Conservation (phyloP, 2,797 vertebrate genomes). For the Emydoidea blandingii region DNA sequence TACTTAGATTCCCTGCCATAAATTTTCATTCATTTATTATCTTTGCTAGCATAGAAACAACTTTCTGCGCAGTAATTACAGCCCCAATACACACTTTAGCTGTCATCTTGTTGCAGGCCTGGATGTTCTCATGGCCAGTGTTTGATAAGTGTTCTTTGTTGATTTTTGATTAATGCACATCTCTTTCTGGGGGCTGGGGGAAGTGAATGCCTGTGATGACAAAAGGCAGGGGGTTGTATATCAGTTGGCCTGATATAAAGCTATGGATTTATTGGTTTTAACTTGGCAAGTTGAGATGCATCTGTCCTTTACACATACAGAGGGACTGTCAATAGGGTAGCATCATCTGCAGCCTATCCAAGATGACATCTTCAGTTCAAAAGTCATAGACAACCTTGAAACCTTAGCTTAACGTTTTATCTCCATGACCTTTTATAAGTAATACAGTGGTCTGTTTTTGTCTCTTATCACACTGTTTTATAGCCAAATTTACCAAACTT, state of each 20-base stretch:
- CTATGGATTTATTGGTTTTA: constrained; percentile 88
- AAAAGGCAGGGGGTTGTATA: constrained; percentile 86
- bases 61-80: constrained; percentile 89
- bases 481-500: constrained; percentile 58
- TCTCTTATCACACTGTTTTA: constrained; percentile 46
- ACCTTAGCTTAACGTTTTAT: constrained; percentile 63
- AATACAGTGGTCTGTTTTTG: constrained; percentile 48
- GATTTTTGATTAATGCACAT: constrained; percentile 89
- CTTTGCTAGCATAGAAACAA: constrained; percentile 88
- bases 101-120: constrained; percentile 86
- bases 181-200: constrained; percentile 82
- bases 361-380: constrained; percentile 75
- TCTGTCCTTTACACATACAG: constrained; percentile 81
- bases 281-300: constrained; percentile 85
- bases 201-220: constrained; percentile 85
- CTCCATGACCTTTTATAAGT: constrained; percentile 70
- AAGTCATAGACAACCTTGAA: constrained; percentile 70
- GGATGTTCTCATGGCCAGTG: constrained; percentile 84
- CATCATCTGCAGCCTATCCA: constrained; percentile 63
- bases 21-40: constrained; percentile 91
- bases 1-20: constrained; percentile 87
- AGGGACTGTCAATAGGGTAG: constrained; percentile 71
- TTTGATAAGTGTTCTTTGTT: constrained; percentile 89
- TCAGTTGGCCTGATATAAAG: constrained; percentile 84
- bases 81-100: constrained; percentile 85